Evolutionary conservation across 2,888 invertebrate genomes (phyloP).

Genomic region (Eremobia ochroleuca): DNA sequence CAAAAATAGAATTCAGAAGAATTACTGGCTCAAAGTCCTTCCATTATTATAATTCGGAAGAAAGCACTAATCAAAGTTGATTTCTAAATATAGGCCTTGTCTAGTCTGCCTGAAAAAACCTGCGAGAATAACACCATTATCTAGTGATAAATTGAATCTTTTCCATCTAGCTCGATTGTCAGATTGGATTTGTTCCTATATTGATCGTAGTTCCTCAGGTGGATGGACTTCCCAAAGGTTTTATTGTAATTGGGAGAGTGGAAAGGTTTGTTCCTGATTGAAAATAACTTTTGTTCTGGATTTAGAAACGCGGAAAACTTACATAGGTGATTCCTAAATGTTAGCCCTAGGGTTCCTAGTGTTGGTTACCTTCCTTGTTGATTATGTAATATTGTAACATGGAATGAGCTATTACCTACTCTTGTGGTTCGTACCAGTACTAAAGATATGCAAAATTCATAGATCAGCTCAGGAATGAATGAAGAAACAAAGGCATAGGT

Average conservation of each 20-base stretch:
- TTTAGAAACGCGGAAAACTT: background rate
- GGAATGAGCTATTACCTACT: background rate
- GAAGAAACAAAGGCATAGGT: background rate
- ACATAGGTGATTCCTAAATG: background rate
- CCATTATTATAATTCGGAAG: background rate
- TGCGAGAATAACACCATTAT: conserved; percentile 13
- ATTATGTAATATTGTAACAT: background rate
- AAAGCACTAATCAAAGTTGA: background rate
- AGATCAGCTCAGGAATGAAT: background rate
- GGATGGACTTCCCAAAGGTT: background rate
- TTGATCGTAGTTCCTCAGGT: conserved; percentile 11
- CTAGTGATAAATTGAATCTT: conserved; percentile 32
- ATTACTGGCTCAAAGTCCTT: background rate
- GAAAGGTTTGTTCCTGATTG: background rate
- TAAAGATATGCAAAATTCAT: background rate
- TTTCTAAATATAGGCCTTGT: conserved; percentile 5
- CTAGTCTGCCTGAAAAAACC: conserved; percentile 3
- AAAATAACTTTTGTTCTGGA: background rate
- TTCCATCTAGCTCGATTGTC: background rate
- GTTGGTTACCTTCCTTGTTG: background rate
- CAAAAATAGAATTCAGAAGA: background rate
- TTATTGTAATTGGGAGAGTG: conserved; percentile 1
- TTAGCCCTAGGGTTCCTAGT: too few relatives aligned
- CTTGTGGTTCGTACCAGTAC: background rate
- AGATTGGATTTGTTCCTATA: conserved; percentile 25